phyloP scores from a whole-genome alignment of 2,797 vertebrate species.

The Ceryle rudis region DNA sequence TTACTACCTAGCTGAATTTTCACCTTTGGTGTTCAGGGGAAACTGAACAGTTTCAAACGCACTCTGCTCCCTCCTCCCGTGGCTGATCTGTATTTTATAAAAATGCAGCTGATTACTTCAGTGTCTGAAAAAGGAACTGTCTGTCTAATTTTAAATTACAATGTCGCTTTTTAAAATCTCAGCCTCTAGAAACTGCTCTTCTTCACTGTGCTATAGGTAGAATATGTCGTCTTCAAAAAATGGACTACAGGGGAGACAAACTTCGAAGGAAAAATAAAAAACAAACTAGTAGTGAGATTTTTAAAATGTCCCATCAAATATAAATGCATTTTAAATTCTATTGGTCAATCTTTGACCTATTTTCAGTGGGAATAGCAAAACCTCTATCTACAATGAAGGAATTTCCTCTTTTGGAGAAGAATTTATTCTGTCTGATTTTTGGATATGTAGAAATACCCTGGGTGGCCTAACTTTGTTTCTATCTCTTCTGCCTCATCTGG shows the following conservation, averaged over 20 bases:
- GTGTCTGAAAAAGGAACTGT: background rate
- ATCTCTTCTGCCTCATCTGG: background rate
- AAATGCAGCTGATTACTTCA: slow-evolving; percentile 25
- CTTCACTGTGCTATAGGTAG: background rate
- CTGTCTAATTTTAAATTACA: slow-evolving; percentile 41
- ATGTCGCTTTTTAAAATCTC: background rate
- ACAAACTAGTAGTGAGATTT: background rate
- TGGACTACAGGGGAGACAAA: background rate
- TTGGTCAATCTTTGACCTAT: background rate
- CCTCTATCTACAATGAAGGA: background rate
- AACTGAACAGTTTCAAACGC: background rate
- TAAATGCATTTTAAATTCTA: background rate
- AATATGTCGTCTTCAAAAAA: background rate
- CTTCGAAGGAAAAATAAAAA: background rate
- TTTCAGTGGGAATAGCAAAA: background rate
- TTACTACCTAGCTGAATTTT: background rate
- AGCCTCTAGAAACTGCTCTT: background rate
- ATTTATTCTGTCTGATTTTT: background rate
- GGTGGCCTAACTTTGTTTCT: background rate
- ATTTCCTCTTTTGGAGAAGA: slow-evolving; percentile 2
- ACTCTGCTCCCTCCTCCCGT: background rate
- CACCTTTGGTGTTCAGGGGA: background rate
- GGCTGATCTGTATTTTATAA: slow-evolving; percentile 7
- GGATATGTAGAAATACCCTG: background rate
- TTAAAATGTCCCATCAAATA: background rate